Base-by-base conservation (phyloP, 2,113 vertebrate genomes). In the Cacatua alba region DNA sequence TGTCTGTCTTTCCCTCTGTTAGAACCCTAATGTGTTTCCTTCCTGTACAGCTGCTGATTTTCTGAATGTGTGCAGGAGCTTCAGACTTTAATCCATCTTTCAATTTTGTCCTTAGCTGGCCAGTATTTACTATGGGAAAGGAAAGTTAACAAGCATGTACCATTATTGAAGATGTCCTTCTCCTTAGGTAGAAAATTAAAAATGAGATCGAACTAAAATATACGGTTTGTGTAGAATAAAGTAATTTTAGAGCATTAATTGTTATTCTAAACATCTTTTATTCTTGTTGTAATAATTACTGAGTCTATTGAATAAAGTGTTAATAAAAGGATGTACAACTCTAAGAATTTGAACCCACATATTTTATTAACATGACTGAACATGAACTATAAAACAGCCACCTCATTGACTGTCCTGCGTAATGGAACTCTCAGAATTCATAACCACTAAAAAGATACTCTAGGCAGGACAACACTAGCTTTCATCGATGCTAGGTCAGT, bases 11-110 rank as follows among this genome's bases (percentile, higher is more conserved):
- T 88, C 57, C 13, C 21, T 69, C 64, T 64, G 2, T 72, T 68
- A 76, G 17, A 63, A 33, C 26, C 20, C 46, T 88, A 35, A 71
- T 90, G 88, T 67, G 11, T 76, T 88, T 86, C 43, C 78, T 90
- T 85, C 35, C 75, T 75, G 25, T 82, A 64, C 57, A 85, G 52
- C 71, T 92, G 67, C 75, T 90, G 67, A 55, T 85, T 92, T 76
- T 49, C 33, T 86, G 48, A 85, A 43, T 25, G 23, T 28, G 18
- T 78, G 24, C 67, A 74, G 72, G 20, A 91, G 31, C 53, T 81
- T 57, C 57, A 79, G 17, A 44, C 19, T 64, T 92, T 29, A 68
- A 65, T 82, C 64, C 76, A 1, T 49, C 35, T 83, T 90, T 75
- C 55, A 75, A 18, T 85, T 76, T 76, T 82, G 13, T 39, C 51